Evolutionary conservation across 2,797 vertebrate species (phyloP).

Genomic region (Ceryle rudis): DNA sequence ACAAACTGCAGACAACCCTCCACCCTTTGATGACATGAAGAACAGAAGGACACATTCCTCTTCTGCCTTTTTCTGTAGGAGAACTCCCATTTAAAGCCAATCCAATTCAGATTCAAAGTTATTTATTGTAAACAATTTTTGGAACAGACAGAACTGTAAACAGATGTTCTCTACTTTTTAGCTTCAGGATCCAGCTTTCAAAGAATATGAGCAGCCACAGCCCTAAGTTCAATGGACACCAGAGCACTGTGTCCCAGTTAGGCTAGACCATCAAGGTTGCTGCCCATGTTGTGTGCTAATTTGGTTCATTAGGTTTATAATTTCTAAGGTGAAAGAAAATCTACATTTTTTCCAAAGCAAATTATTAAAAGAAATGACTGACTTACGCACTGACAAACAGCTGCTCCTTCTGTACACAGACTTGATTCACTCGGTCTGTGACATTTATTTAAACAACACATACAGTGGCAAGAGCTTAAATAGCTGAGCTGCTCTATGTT

Average conservation of each 20-base stretch:
- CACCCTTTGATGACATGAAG: not conserved
- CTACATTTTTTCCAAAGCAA: not conserved
- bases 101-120: not conserved
- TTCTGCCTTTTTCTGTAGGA: not conserved
- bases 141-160: not conserved
- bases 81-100: not conserved
- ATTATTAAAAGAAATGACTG: slow-evolving; percentile 8
- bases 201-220: not conserved
- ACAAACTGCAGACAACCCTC: not conserved
- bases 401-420: not conserved
- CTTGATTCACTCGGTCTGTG: not conserved
- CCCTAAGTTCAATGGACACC: not conserved
- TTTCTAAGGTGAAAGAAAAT: not conserved
- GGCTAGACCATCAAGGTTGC: not conserved
- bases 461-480: not conserved
- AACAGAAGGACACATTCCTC: not conserved
- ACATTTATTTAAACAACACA: not conserved
- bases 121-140: not conserved
- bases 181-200: not conserved
- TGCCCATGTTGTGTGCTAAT: not conserved
- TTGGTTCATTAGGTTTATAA: not conserved
- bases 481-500: not conserved
- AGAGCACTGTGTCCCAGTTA: not conserved
- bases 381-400: not conserved
- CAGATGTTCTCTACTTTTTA: not conserved